Evolutionary conservation across 2,797 vertebrate genomes (phyloP), one percentile per base, ranked within the genome.

Genomic region (Eremophila alpestris): DNA sequence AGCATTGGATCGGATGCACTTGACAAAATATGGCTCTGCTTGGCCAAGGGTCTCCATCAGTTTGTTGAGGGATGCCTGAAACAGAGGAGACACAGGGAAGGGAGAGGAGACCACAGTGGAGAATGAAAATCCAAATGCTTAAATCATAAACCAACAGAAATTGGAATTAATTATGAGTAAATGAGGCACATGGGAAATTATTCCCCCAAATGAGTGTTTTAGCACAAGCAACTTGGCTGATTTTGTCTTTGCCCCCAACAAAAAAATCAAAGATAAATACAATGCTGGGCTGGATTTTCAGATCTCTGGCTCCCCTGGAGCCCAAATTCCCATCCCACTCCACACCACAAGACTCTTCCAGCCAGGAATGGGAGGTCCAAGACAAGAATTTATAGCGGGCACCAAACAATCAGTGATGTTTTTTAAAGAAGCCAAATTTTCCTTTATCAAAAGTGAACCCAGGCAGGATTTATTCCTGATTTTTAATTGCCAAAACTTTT

Each of bases 11-110:
- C 99, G 99, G 97, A 99, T 99, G 95, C 99, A 99, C 96, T 99
- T 99, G 95, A 99, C 99, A 98, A 99, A 99, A 97, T 99, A 99
- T 1, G 99, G 99, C 97, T 99, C 99, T 79, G 99, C 99, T 91
- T 99, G 99, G 93, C 98, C 99, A 93, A 99, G 98, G 48, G 99
- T 99, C 97, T 99, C 99, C 99, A 99, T 99, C 91, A 99, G 98
- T 92, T 99, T 99, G 93, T 98, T 99, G 91, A 99, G 98, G 2
- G 99, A 99, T 8, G 98, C 98, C 99, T 99, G 89, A 13, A 95
- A 85, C 19, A 70, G 38, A 70, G 41, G 95, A 90, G 94, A 83
- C 6, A 93, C 87, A 60, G 18, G 54, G 62, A 84, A 76, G 0
- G 1, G 68, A 64, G 55, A 60, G 23, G 7, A 73, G 20, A 81